These are phyloP conservation scores for Muraenolepis orangiensis DNA, from an alignment of 2,797 vertebrate species.

Conservation along the genomic window DNA sequence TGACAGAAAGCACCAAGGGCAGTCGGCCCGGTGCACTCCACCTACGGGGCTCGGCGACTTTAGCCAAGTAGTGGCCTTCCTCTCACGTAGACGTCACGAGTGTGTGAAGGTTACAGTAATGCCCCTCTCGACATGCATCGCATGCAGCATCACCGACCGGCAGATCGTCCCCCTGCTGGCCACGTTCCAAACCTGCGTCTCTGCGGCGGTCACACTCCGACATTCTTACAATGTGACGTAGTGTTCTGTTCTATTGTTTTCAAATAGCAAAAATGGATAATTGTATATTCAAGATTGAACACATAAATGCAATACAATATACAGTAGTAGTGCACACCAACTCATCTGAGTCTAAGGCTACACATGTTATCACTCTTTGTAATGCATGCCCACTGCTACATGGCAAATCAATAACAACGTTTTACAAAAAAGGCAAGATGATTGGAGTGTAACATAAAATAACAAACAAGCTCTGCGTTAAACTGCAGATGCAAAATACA, in stretches of 20 bases:
- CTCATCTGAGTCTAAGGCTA: neutral
- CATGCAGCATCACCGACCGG: constrained; percentile 49
- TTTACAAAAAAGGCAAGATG: too few species aligned
- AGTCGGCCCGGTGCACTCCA: too few species aligned
- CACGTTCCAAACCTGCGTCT: constrained; percentile 56
- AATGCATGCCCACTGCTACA: neutral
- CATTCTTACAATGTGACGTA: neutral
- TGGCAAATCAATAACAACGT: neutral
- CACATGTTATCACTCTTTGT: neutral
- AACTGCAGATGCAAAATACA: too few species aligned
- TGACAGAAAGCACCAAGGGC: too few species aligned
- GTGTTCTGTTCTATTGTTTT: neutral
- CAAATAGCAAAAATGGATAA: neutral
- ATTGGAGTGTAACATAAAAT: too few species aligned
- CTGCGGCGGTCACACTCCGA: neutral
- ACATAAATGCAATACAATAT: neutral
- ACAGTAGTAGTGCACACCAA: neutral
- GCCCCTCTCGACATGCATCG: constrained; percentile 38
- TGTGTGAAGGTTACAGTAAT: constrained; percentile 53
- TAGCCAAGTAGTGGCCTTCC: constrained; percentile 60
- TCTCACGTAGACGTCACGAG: constrained; percentile 40
- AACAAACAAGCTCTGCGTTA: too few species aligned
- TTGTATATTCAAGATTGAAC: neutral
- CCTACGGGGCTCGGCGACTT: constrained; percentile 57
- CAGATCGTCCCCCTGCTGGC: constrained; percentile 33